phyloP scores from a whole-genome alignment of 2,113 vertebrate genomes.

The Ginglymostoma cirratum region DNA sequence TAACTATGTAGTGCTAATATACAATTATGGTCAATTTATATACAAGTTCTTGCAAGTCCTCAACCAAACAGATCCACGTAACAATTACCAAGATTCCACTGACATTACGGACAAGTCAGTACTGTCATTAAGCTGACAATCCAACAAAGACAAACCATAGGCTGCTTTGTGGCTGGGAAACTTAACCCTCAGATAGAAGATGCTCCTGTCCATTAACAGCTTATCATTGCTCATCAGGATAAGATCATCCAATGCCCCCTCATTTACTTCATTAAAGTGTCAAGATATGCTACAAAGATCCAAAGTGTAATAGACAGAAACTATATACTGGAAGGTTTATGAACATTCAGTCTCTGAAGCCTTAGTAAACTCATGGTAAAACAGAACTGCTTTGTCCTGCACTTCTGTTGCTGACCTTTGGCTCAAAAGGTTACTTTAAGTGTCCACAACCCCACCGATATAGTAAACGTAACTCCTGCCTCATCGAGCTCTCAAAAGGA shows the following conservation, averaged over 20 bases:
- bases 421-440: constrained; percentile 37
- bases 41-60: background rate
- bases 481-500: constrained; percentile 30
- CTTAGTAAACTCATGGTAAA: constrained; percentile 37
- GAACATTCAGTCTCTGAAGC: constrained; percentile 40
- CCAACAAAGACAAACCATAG: constrained; percentile 44
- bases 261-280: constrained; percentile 47
- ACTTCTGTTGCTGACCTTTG: constrained; percentile 40
- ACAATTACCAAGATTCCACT: background rate
- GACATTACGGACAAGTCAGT: constrained; percentile 36
- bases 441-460: constrained; percentile 14
- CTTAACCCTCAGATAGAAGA: constrained; percentile 44
- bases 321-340: constrained; percentile 37
- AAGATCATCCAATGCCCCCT: constrained; percentile 41
- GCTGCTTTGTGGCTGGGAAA: constrained; percentile 45
- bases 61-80: too few relatives aligned
- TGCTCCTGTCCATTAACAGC: constrained; percentile 43
- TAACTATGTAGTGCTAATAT: background rate
- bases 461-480: constrained; percentile 3
- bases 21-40: background rate
- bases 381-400: constrained; percentile 37
- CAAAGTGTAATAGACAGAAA: constrained; percentile 40
- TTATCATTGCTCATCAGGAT: constrained; percentile 45
- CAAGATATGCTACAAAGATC: constrained; percentile 42
- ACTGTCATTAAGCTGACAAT: constrained; percentile 41